Evolutionary conservation across 2,888 invertebrate genomes (phyloP).

Genomic region (Terebella lapidaria): DNA sequence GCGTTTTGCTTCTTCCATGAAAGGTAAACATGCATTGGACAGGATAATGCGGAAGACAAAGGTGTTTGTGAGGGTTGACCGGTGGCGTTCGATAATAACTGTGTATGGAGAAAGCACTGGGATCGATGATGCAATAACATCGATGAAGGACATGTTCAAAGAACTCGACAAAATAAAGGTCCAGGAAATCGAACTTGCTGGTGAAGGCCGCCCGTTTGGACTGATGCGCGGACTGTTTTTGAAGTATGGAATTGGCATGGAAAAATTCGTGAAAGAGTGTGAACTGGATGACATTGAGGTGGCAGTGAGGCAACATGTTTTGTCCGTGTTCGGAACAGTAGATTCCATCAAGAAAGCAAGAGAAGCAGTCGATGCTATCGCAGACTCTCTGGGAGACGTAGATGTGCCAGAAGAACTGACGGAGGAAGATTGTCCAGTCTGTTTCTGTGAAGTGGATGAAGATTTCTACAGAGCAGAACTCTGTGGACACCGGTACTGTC

Average conservation of each 20-base stretch:
- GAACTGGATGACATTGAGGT: neutral
- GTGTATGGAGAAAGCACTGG: neutral
- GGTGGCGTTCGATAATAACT: neutral
- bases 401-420: neutral
- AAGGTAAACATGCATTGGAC: neutral
- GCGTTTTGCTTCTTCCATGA: no score
- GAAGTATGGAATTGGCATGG: neutral
- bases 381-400: neutral
- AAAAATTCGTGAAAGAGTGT: neutral
- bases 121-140: neutral
- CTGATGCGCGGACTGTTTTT: neutral
- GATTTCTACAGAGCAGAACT: slow-evolving; percentile 27
- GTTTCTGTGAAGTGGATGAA: slow-evolving; percentile 31
- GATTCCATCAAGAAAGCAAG: neutral
- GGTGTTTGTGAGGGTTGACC: neutral
- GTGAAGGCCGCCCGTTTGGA: neutral
- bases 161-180: neutral
- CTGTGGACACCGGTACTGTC: slow-evolving; percentile 44
- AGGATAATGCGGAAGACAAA: neutral
- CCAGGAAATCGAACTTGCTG: neutral
- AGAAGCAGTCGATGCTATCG: neutral
- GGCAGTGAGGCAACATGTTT: neutral
- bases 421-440: slow-evolving; percentile 32
- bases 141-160: neutral
- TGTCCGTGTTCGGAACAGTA: neutral